Evolutionary conservation across 1,140 invertebrate species (phyloP).

Genomic region (Cheumatopsyche charites): DNA sequence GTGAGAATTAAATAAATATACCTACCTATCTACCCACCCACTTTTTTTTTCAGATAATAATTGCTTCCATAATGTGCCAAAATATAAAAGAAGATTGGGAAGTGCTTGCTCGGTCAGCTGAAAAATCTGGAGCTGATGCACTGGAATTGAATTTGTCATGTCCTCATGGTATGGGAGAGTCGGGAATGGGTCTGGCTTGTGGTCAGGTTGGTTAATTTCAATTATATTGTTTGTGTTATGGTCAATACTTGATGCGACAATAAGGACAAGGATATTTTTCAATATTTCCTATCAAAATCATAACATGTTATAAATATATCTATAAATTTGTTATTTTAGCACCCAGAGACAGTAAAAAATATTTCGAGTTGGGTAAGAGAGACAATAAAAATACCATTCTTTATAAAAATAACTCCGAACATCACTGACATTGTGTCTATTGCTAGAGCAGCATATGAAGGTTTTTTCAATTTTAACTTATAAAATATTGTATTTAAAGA

Average conservation of each 20-base stretch:
- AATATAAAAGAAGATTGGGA: constrained; percentile 91
- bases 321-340: too few species aligned
- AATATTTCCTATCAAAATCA: too few species aligned
- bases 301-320: constrained; percentile 17
- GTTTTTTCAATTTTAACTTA: constrained; percentile 56
- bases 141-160: constrained; percentile 96
- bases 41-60: constrained; percentile 74
- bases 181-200: constrained; percentile 97
- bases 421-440: constrained; percentile 92
- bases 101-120: constrained; percentile 77
- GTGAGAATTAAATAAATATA: too few species aligned
- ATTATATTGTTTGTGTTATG: too few species aligned
- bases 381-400: constrained; percentile 93
- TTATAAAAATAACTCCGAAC: constrained; percentile 97
- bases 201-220: constrained; percentile 79
- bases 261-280: too few species aligned
- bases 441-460: constrained; percentile 88
- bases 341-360: constrained; percentile 83
- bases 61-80: constrained; percentile 96
- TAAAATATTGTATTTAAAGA: background rate
- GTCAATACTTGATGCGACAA: constrained; percentile 14
- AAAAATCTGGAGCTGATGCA: constrained; percentile 89
- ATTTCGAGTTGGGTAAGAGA: constrained; percentile 90
- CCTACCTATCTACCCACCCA: too few species aligned
- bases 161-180: constrained; percentile 98